phyloP scores from a whole-genome alignment of 2,797 vertebrate species.

The Hemitrygon akajei region DNA sequence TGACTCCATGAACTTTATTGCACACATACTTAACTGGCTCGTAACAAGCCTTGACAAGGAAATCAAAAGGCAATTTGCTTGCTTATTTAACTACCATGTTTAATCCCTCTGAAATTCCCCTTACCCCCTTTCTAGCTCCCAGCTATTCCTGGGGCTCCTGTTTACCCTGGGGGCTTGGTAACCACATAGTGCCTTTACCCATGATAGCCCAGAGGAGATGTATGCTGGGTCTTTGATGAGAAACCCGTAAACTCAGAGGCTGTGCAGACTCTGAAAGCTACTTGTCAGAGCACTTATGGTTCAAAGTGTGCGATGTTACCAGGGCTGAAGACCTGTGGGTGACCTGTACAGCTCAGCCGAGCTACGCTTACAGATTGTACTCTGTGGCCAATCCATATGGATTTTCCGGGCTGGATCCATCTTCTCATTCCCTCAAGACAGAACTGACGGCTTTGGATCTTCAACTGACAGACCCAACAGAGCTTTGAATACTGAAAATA shows the following conservation, averaged over 20 bases:
- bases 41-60: neutral
- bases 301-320: neutral
- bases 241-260: neutral
- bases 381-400: neutral
- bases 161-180: neutral
- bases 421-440: neutral
- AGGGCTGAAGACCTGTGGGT: neutral
- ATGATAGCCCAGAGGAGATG: too few species aligned
- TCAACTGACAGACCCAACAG: neutral
- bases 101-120: neutral
- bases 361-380: neutral
- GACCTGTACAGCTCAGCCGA: neutral
- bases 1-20: too few species aligned
- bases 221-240: neutral
- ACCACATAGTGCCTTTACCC: neutral
- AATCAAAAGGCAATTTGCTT: too few species aligned
- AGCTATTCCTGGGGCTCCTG: neutral
- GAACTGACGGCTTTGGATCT: neutral
- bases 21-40: neutral
- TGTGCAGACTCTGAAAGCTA: neutral
- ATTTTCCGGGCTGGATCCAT: neutral
- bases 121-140: too few species aligned
- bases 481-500: neutral
- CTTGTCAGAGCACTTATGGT: neutral
- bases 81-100: too few species aligned